Percentiles rank a stretch among this genome's conserved stretches.
Evolutionary conservation across 2,113 vertebrate species (phyloP).

Genomic region (Lagopus muta): DNA sequence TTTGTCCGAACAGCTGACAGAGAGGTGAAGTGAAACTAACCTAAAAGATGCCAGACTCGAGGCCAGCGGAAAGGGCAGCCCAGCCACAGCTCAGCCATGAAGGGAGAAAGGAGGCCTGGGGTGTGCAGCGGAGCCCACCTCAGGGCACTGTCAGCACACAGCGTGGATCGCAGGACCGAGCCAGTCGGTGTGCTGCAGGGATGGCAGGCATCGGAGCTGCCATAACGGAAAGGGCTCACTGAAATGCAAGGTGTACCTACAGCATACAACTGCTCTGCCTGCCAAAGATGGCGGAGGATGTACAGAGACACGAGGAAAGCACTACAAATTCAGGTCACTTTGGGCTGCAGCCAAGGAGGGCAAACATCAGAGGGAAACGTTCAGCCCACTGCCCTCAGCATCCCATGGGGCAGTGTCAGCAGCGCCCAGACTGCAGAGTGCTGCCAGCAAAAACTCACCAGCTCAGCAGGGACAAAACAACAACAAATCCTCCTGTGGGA

Average conservation of each 20-base stretch:
- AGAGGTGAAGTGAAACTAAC: neutral
- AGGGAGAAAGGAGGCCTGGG: neutral
- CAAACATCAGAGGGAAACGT: fast-evolving
- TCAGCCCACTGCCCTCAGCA: neutral
- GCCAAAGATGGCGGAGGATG: neutral
- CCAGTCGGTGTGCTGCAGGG: fast-evolving
- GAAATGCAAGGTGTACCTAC: neutral
- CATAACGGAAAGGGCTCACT: neutral
- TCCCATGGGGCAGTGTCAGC: fast-evolving
- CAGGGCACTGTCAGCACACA: fast-evolving
- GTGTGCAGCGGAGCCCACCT: too few relatives aligned
- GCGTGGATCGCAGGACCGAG: fast-evolving
- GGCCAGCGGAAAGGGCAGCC: neutral
- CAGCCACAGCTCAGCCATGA: neutral
- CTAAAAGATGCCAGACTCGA: neutral
- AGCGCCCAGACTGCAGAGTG: fast-evolving
- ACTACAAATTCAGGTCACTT: fast-evolving
- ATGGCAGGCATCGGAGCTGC: neutral
- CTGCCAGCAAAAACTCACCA: neutral
- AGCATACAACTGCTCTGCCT: neutral
- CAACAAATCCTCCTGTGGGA: fast-evolving
- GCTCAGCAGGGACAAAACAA: neutral
- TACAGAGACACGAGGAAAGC: neutral
- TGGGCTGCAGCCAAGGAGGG: neutral
- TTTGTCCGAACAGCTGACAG: neutral